Evolutionary conservation across 2,797 vertebrate genomes (phyloP).

Genomic region (Delichon dasypus): DNA sequence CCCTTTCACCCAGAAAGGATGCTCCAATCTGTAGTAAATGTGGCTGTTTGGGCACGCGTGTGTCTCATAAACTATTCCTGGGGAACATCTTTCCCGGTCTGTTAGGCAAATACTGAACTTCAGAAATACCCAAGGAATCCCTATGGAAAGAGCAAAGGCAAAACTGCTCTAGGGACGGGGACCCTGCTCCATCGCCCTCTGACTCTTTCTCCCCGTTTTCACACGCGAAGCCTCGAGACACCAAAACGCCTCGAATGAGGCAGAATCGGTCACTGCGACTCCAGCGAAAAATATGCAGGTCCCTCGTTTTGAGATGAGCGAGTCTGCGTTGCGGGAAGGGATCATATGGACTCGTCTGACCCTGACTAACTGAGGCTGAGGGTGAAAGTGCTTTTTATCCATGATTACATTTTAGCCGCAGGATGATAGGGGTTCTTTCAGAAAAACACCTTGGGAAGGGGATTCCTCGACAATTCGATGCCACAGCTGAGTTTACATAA

Average conservation of each 20-base stretch:
- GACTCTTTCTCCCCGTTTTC: not conserved
- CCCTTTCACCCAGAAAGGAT: not conserved
- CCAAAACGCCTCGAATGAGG: not conserved
- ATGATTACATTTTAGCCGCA: not conserved
- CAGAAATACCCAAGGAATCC: not conserved
- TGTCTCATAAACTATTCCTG: not conserved
- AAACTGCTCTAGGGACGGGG: not conserved
- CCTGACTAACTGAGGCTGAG: not conserved
- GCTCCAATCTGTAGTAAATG: not conserved
- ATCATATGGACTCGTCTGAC: not conserved
- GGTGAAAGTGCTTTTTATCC: not conserved
- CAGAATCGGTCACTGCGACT: not conserved
- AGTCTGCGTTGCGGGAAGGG: not conserved
- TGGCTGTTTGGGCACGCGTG: not conserved
- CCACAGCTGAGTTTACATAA: not conserved
- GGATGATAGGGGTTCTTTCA: not conserved
- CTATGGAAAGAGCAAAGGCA: not conserved
- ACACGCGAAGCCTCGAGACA: fast-evolving
- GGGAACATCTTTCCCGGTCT: not conserved
- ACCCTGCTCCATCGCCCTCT: not conserved
- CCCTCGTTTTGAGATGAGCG: not conserved
- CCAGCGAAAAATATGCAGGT: fast-evolving
- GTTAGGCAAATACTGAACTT: not conserved
- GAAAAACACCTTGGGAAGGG: not conserved
- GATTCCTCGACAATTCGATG: not conserved